These are phyloP conservation scores for Maconellicoccus hirsutus DNA, from an alignment of 1,140 invertebrate species.

Conservation along the genomic window DNA sequence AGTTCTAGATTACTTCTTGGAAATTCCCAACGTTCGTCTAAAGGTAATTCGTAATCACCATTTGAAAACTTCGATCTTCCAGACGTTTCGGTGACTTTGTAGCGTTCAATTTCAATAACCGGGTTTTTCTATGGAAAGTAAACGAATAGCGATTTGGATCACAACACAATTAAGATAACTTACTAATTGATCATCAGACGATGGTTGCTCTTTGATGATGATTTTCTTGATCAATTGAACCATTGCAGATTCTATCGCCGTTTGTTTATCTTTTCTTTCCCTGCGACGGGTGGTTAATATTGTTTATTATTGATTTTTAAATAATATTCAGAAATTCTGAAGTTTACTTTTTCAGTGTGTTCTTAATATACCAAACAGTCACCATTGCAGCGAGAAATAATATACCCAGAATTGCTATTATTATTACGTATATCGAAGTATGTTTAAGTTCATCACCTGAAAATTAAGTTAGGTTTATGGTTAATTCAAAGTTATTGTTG, in stretches of 20 bases:
- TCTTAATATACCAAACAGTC: too few species aligned
- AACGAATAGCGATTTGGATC: neutral
- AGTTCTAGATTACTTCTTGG: constrained; percentile 60
- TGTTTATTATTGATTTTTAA: constrained; percentile 14
- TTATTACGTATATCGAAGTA: too few species aligned
- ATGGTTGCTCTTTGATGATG: constrained; percentile 52
- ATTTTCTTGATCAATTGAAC: constrained; percentile 82
- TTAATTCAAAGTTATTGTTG: neutral
- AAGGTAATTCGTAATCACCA: constrained; percentile 80
- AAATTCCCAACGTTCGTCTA: constrained; percentile 87
- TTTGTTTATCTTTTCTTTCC: constrained; percentile 61
- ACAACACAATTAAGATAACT: neutral
- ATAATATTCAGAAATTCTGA: neutral
- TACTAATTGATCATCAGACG: neutral
- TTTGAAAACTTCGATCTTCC: constrained; percentile 43
- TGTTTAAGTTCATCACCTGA: too few species aligned
- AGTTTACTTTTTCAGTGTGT: neutral
- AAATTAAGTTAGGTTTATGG: neutral
- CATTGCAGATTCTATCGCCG: constrained; percentile 61
- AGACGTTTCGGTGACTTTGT: constrained; percentile 45
- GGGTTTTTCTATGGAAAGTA: constrained; percentile 50
- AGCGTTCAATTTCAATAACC: constrained; percentile 74
- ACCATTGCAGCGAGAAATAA: too few species aligned
- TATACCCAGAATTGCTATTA: too few species aligned
- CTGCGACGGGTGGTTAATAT: too few species aligned